These are phyloP conservation scores for Probaryconus sp. DNA, from an alignment of 1,140 invertebrate genomes.

Conservation along the genomic window DNA sequence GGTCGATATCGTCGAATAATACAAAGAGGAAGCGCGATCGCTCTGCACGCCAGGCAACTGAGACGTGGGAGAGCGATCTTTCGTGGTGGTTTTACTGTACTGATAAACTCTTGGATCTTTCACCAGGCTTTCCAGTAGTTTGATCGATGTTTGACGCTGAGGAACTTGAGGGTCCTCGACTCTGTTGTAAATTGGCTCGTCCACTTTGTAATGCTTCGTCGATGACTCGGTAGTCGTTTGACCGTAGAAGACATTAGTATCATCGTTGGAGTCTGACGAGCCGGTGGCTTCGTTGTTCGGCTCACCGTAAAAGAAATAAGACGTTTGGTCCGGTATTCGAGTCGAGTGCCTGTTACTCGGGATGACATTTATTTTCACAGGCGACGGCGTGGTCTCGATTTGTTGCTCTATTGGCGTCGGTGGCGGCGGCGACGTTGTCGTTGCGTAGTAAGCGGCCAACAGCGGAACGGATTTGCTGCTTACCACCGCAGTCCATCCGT, in stretches of 20 bases:
- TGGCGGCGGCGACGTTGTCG: conserved; percentile 78
- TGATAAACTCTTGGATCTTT: conserved; percentile 66
- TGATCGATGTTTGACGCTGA: conserved; percentile 63
- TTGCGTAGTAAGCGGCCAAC: conserved; percentile 79
- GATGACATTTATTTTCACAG: conserved; percentile 60
- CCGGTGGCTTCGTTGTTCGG: conserved; percentile 69
- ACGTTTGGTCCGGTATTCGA: conserved; percentile 65
- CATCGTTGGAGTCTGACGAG: conserved; percentile 60
- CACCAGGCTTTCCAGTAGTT: conserved; percentile 66
- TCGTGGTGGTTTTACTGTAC: conserved; percentile 53
- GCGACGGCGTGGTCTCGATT: conserved; percentile 70
- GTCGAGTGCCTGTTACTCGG: conserved; percentile 49
- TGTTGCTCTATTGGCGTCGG: conserved; percentile 75
- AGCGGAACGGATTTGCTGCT: conserved; percentile 80
- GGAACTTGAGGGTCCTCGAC: conserved; percentile 60
- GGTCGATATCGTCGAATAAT: conserved; percentile 68
- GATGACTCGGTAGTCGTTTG: conserved; percentile 66
- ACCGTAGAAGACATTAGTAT: conserved; percentile 58
- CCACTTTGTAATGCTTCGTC: conserved; percentile 59
- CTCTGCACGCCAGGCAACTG: conserved; percentile 64
- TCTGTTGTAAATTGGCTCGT: conserved; percentile 67
- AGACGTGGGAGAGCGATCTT: conserved; percentile 24
- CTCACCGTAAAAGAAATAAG: conserved; percentile 77
- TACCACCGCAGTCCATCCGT: conserved; percentile 61
- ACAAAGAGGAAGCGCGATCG: conserved; percentile 66